Percentiles rank a stretch among this genome's conserved stretches.
These are phyloP conservation scores for Pseudomugil tenellus DNA, from an alignment of 2,797 vertebrate genomes.

Conservation along the genomic window DNA sequence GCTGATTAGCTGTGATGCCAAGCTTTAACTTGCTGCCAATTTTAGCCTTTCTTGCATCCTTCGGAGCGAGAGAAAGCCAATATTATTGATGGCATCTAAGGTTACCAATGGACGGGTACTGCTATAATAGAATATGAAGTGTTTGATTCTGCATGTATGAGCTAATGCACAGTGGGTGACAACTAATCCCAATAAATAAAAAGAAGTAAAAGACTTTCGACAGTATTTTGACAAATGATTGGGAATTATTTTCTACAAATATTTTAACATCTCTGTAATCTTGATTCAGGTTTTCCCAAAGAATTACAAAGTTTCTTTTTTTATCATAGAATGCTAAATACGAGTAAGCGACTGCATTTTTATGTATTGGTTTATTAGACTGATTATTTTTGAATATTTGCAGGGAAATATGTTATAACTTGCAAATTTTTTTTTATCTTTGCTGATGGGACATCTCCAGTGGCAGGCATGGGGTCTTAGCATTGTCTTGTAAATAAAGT, in stretches of 20 bases:
- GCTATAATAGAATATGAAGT: constrained; percentile 21
- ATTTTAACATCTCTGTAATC: constrained; percentile 39
- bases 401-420: constrained; percentile 68
- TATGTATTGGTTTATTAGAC: constrained; percentile 59
- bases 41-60: constrained; percentile 42
- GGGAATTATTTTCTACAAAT: constrained; percentile 6
- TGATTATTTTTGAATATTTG: constrained; percentile 50
- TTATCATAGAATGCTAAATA: constrained; percentile 35
- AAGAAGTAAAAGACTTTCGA: constrained; percentile 1
- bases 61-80: constrained; percentile 57
- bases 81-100: constrained; percentile 62
- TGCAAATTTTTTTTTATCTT: constrained; percentile 65
- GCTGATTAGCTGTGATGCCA: constrained; percentile 53
- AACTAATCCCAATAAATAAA: neutral
- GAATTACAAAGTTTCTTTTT: constrained; percentile 11
- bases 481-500: constrained; percentile 60
- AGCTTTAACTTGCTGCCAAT: constrained; percentile 58
- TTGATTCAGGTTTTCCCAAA: constrained; percentile 33
- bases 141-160: constrained; percentile 18
- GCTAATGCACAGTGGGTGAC: constrained; percentile 12
- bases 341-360: constrained; percentile 47
- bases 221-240: neutral
- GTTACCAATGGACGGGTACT: constrained; percentile 42
- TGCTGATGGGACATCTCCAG: constrained; percentile 65
- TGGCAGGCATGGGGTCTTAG: constrained; percentile 51